Evolutionary conservation across 2,888 invertebrate genomes (phyloP).

Genomic region (Hypena proboscidalis): DNA sequence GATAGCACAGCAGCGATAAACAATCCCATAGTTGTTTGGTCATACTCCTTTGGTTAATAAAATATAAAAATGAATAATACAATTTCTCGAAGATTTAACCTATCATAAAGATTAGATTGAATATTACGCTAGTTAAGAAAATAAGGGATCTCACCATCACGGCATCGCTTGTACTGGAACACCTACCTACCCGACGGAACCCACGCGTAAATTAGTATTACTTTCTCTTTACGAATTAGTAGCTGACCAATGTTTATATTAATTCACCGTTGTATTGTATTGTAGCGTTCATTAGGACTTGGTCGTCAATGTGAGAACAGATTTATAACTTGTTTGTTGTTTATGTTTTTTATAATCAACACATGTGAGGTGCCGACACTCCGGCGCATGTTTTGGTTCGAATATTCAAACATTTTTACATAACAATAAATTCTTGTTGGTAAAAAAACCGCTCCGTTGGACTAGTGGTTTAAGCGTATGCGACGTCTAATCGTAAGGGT

Average conservation of each 20-base stretch:
- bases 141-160: not conserved
- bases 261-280: conserved; percentile 39
- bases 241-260: conserved; percentile 33
- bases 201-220: conserved; percentile 41
- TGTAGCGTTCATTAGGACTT: conserved; percentile 40
- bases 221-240: conserved; percentile 48
- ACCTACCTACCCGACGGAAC: conserved; percentile 19
- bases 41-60: too few relatives aligned
- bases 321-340: conserved; percentile 44
- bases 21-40: too few relatives aligned
- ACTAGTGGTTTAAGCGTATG: too few relatives aligned
- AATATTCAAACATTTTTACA: conserved; percentile 6
- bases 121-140: too few relatives aligned
- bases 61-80: too few relatives aligned
- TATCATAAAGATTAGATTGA: too few relatives aligned
- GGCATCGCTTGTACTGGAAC: conserved; percentile 23
- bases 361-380: not conserved
- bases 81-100: too few relatives aligned
- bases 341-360: conserved; percentile 5
- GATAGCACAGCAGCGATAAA: too few relatives aligned
- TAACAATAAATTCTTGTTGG: not conserved
- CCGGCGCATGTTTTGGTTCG: not conserved
- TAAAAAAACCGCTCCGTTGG: too few relatives aligned
- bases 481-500: too few relatives aligned
- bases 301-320: conserved; percentile 19